phyloP scores from a whole-genome alignment of 37 sponge, comb jelly and placozoan genomes.

The Corticium candelabrum region DNA sequence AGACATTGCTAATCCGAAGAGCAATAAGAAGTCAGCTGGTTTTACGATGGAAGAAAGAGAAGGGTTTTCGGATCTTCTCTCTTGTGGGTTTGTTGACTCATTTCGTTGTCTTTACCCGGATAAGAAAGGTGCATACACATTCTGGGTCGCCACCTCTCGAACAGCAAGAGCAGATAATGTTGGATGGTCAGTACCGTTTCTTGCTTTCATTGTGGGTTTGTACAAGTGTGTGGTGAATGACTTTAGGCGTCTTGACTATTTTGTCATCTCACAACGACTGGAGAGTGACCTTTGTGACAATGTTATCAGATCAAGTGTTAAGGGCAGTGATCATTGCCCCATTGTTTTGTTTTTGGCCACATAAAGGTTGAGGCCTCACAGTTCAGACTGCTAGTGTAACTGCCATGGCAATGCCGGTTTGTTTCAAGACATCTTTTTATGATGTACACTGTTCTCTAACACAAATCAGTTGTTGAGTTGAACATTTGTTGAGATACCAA shows the following conservation, averaged over 20 bases:
- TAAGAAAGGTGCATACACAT: constrained; percentile 64
- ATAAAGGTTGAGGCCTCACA: no score
- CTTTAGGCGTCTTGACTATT: constrained; percentile 85
- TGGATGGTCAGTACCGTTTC: constrained; percentile 56
- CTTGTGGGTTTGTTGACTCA: constrained; percentile 71
- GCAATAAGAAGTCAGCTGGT: constrained; percentile 75
- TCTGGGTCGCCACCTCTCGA: constrained; percentile 81
- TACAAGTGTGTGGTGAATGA: neutral
- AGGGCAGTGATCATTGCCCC: constrained; percentile 95
- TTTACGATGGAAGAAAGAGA: constrained; percentile 86
- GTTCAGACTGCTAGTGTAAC: no score
- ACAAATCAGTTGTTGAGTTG: no score
- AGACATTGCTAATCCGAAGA: constrained; percentile 82
- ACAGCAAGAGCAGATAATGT: constrained; percentile 64
- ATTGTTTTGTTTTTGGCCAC: constrained; percentile 41
- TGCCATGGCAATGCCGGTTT: no score
- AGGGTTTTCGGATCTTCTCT: constrained; percentile 58
- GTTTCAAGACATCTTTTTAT: no score
- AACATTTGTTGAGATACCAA: no score
- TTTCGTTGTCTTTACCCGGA: constrained; percentile 86
- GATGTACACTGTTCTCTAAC: no score
- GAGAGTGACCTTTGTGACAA: constrained; percentile 47
- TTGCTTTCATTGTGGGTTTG: neutral
- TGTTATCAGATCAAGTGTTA: constrained; percentile 50
- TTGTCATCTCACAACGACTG: constrained; percentile 65